Evolutionary conservation across 2,797 vertebrate genomes (phyloP).

Genomic region (Lepilemur ruficaudatus): DNA sequence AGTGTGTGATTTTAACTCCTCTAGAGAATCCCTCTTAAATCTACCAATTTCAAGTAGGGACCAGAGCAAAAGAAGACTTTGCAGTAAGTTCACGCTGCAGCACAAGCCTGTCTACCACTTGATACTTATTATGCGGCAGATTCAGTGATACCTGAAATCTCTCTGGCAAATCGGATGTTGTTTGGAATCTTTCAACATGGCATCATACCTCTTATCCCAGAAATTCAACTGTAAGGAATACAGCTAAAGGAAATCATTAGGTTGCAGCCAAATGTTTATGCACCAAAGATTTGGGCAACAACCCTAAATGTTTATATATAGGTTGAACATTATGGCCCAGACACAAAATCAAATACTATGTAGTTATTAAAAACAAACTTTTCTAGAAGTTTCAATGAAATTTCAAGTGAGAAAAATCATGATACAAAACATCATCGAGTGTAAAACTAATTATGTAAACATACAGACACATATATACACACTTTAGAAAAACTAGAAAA

Average conservation of each 20-base stretch:
- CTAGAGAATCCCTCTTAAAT: neutral
- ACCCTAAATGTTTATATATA: neutral
- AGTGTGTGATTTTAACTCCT: neutral
- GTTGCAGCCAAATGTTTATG: neutral
- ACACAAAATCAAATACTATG: neutral
- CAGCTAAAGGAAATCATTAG: neutral
- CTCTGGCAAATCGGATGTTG: neutral
- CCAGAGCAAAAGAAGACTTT: neutral
- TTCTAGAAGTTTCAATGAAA: neutral
- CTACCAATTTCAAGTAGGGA: neutral
- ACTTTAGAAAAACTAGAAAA: neutral
- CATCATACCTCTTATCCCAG: neutral
- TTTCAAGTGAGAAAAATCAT: neutral
- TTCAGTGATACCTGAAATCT: neutral
- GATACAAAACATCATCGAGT: neutral
- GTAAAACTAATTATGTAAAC: neutral
- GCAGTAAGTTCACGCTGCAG: neutral
- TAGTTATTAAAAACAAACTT: conserved; percentile 11
- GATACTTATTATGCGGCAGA: neutral
- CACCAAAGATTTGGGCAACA: neutral
- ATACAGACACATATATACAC: neutral
- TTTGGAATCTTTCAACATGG: neutral
- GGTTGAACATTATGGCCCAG: neutral
- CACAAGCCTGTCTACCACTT: neutral
- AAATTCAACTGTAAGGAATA: conserved; percentile 26